Evolutionary conservation across 1,140 invertebrate species (phyloP), one percentile per base, ranked within the genome.

Genomic region (Drosophila ogumai): DNA sequence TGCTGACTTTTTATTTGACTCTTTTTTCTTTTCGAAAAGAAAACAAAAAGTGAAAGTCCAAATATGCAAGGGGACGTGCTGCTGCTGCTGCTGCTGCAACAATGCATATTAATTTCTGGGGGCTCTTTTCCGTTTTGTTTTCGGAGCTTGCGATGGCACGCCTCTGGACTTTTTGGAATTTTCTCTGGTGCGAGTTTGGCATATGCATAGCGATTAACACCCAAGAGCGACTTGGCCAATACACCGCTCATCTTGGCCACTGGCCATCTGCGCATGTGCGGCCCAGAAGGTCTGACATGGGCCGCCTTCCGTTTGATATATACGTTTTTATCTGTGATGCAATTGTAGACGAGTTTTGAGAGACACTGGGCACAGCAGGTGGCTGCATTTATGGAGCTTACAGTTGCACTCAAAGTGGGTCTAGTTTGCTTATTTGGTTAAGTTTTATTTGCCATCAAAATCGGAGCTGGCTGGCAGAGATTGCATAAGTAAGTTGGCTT

Each of bases 41-140:
- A 87, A 84, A 87, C 59, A 82, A 87, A 82, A 88, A 88, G 84
- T 88, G 84, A 88, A 88, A 88, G 84, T 81, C 78, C 77, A 85
- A 86, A 86, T 81, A 86, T 75, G 80, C 80, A 82, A 57, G 69
- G 54, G 61, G 41, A 65, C 49, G 64, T 49, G 66, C 65, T 72
- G 55, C 76, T 36, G 32, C 32, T 10, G n/a, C 41, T 46, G 64
- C 59, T 75, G 56, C 73, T 87, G 84, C 84, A 88, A 88, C 85
- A 88, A 79, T 88, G 84, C 84, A 88, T 88, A 88, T 88, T 88
- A 88, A 88, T 88, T 88, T 88, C 58, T 63, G 52, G 55, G 46
- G 17, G 31, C 55, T 60, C 40, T 67, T 47, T 52, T 63, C 59
- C 64, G 34, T 31, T 69, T 61, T 73, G 32, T 69, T 80, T 76